Base-by-base conservation (phyloP, 2,113 vertebrate species). In the Nibea coibor region DNA sequence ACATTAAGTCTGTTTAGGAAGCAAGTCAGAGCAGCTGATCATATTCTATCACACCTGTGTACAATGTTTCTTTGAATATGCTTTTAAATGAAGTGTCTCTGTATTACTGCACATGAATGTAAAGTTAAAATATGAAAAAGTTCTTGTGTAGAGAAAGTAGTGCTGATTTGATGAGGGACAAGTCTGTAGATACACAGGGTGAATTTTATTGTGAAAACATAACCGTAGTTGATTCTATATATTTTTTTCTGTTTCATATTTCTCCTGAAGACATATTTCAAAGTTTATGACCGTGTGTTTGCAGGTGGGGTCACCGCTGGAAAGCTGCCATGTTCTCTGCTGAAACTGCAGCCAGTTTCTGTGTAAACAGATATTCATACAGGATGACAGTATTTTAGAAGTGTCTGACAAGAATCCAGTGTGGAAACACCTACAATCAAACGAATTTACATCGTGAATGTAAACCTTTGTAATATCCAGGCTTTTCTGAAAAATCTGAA, bases 361-460 rank as follows among this genome's bases (percentile, higher is more conserved):
- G 15, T 19, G 14, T 42, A 70, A 56, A 70, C 51, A n/a, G n/a
- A 70, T 26, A 56, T 56, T 43, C 51, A 70, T 70, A 35, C 35
- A 35, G 35, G 56, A 56, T 19, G 31, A 51, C 26, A 68, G 65
- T 54, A 53, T 20, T n/a, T 51, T 15, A n/a, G 47, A 19, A 31
- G 7, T 8, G 26, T 8, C 65, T 31, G 48, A 54, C 31, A 42
- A 17, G 0, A 3, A 22, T 68, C 35, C n/a, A 22, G 50, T 2
- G 1, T 54, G 19, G 1, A 11, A 54, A 22, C 5, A 42, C 26
- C 47, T 42, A 53, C 67, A 54, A 10, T 54, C 22, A 22, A 61
- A 61, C 8, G 8, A 39, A 39, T 39, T 39, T 39, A 39, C 35
- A 39, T 39, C 8, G 35, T 39, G 35, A 39, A 39, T 39, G 35